Evolutionary conservation across 2,888 invertebrate genomes (phyloP), one percentile per base, ranked within the genome.

Genomic region (Mythimna albipuncta): DNA sequence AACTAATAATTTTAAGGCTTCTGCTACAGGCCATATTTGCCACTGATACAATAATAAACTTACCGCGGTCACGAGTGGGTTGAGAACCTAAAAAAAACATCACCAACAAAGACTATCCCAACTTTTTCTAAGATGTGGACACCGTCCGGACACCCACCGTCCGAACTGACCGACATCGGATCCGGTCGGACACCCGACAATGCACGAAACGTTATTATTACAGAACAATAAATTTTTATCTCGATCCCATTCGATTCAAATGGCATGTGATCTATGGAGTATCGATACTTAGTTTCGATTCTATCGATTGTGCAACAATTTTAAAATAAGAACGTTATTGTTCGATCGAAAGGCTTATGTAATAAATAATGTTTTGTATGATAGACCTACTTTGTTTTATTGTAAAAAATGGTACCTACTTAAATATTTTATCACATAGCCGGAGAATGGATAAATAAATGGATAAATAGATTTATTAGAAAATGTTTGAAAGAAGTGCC

Each of bases 111-210:
- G 10, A 77, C 6, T 50, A 32, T 72, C 76, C 52, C 38, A 55
- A 32, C 6, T 65, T 61, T 19, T 10, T 35, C 44, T 0, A 70
- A 75, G 32, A 7, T 38, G 66, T 85, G 82, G 85, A n/a, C 75
- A 81, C 71, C 50, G 44, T 6, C 38, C 13, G 87, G 79, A 87
- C 87, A 87, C 87, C 88, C 85, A 87, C 85, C 70, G 82, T 68
- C 68, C 79, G 68, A 68, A 58, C 64, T 77, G 79, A 76, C 79
- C 86, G 80, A 85, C 78, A 85, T 85, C 79, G 82, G 81, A 86
- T 80, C 81, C 79, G 82, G 77, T 82, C 79, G 75, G 75, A 69
- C 64, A 70, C 68, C 69, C 77, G 81, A 87, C 83, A 85, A 84
- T 80, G 77, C 80, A 81, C 79, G 79, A 84, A 83, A 79, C 70